Evolutionary conservation across 1,140 invertebrate species (phyloP).

Genomic region (Drosophila pruinosa): DNA sequence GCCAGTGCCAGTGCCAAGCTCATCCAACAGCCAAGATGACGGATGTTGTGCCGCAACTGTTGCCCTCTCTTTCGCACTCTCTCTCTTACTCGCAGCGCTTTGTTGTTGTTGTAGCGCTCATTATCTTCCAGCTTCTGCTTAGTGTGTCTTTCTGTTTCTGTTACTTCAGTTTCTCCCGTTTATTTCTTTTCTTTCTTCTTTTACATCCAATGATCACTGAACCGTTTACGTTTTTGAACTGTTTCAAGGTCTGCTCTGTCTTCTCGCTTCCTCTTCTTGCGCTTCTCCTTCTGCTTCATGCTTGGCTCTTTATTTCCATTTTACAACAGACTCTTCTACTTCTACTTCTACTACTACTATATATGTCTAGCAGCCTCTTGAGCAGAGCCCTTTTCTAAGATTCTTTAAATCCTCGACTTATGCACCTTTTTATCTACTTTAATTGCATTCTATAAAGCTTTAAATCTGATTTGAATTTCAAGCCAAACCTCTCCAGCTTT

Average conservation of each 20-base stretch:
- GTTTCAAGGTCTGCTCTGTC: constrained; percentile 78
- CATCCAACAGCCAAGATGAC: constrained; percentile 70
- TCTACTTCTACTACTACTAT: no score
- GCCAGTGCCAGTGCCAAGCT: constrained; percentile 4
- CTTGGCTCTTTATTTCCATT: not conserved
- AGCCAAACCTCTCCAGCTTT: no score
- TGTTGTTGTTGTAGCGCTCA: constrained; percentile 7
- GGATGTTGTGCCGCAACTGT: constrained; percentile 63
- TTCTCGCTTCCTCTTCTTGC: constrained; percentile 4
- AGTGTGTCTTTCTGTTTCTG: constrained; percentile 2
- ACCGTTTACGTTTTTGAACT: constrained; percentile 83
- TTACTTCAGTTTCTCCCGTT: constrained; percentile 37
- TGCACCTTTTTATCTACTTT: no score
- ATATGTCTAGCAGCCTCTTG: no score
- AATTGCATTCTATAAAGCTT: no score
- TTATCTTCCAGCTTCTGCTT: constrained; percentile 28
- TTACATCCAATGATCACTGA: constrained; percentile 82
- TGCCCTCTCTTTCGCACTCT: not conserved
- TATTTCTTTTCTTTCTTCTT: constrained; percentile 36
- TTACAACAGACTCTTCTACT: constrained; percentile 6
- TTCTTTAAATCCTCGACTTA: no score
- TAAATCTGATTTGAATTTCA: no score
- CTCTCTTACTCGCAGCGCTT: not conserved
- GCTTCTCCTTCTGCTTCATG: constrained; percentile 2
- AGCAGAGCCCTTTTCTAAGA: no score